These are phyloP conservation scores for Scarus forsteni DNA, from an alignment of 2,797 vertebrate genomes.

Conservation along the genomic window DNA sequence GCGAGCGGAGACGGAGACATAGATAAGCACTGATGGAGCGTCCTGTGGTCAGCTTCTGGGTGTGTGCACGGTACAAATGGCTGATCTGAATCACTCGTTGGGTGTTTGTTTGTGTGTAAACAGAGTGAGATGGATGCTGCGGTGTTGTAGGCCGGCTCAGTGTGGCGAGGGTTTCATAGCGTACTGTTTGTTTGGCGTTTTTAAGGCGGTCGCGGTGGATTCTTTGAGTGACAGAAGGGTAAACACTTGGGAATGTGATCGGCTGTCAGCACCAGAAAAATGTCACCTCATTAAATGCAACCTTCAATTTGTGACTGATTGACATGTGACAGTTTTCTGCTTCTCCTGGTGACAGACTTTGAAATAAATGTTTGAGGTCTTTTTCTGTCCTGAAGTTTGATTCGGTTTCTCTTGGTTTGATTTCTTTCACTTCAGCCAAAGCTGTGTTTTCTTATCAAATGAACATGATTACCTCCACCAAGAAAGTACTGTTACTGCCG, in stretches of 20 bases:
- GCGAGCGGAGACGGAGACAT: slow-evolving; percentile 7
- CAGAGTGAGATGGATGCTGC: slow-evolving; percentile 11
- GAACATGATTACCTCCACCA: too few species aligned
- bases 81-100: neutral
- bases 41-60: slow-evolving; percentile 18
- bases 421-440: too few species aligned
- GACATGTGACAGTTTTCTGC: neutral
- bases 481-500: too few species aligned
- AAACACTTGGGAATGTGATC: slow-evolving; percentile 1
- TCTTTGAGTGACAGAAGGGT: neutral
- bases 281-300: neutral
- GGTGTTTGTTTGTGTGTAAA: slow-evolving; percentile 2
- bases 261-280: neutral
- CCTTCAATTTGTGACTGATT: neutral
- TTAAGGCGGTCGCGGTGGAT: neutral
- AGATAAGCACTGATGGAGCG: neutral
- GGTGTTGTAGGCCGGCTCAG: neutral
- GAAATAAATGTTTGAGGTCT: too few species aligned
- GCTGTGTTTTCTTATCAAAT: too few species aligned
- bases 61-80: too few species aligned
- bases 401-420: too few species aligned
- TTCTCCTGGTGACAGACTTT: neutral
- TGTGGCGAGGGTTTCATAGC: neutral
- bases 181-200: slow-evolving; percentile 3
- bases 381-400: too few species aligned